Base-by-base conservation (phyloP, 2,797 vertebrate species). In the Molossus molossus region DNA sequence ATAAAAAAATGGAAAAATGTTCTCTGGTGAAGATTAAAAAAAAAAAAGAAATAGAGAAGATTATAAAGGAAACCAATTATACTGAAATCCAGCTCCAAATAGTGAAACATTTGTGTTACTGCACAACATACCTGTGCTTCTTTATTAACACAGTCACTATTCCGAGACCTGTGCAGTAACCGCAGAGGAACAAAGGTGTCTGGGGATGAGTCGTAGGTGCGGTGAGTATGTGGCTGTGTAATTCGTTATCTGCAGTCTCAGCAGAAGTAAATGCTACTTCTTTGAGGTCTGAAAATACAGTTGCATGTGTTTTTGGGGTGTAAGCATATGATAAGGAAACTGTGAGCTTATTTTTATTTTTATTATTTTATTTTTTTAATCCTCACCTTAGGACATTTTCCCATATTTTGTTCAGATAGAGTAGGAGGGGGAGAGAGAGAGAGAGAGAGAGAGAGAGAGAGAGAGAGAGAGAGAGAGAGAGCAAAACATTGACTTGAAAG, bases 201-300 rank as follows among this genome's bases (percentile, higher is more conserved):
- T 27, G 76, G 29, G 76, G 87, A n/a, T 3, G 9, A 50, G 77
- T n/a, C 55, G 3, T 1, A 58, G 48, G 65, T 11, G 4, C 23
- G 29, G 33, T 29, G 33, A 55, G 57, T 0, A 1, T 4, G 0
- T 4, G 1, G 0, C 65, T 1, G 18, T 53, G 29, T 8, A 1
- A 23, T 20, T 12, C 45, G 62, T 9, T 18, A 72, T 58, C 23
- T 73, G 70, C 50, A 15, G 21, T 33, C 4, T 1, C 23, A 9
- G 5, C 5, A 50, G 58, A 23, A 58, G 70, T 5, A 9, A 29
- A 72, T 48, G 21, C 48, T 21, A 1, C 4, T 0, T 60, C 18
- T n/a, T 25, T 45, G 79, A 18, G 45, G 33, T 27, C 58, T 21
- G 81, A 76, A 75, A 48, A 62, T 2, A 37, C 23, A 45, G 40